A percentile compares a stretch with the other conserved stretches of the same genome.
Conservation (phyloP, 1,140 invertebrate genomes). For the Bombus waltoni region DNA sequence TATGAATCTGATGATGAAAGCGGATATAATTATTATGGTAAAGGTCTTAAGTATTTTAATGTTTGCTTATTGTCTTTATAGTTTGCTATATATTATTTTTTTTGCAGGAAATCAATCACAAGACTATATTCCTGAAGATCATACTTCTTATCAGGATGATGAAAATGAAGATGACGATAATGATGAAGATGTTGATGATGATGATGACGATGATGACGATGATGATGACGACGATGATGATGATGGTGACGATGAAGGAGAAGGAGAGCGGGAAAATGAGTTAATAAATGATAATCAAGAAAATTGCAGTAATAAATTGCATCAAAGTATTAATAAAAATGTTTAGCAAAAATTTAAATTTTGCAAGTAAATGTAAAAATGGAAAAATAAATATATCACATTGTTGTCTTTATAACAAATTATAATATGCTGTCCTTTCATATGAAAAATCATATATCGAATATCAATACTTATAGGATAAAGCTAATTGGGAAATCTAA, state of each 20-base stretch:
- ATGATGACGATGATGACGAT: conserved; percentile 77
- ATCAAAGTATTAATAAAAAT: conserved; percentile 24
- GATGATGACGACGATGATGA: conserved; percentile 81
- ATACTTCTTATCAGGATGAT: conserved; percentile 84
- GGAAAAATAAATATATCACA: conserved; percentile 19
- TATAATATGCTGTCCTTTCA: not conserved
- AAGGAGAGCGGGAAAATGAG: conserved; percentile 42
- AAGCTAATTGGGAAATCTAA: not conserved
- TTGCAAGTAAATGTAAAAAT: not conserved
- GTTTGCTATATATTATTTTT: not conserved
- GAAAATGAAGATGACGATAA: conserved; percentile 81
- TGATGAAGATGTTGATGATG: conserved; percentile 65
- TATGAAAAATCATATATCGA: not conserved
- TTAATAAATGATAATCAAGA: conserved; percentile 48
- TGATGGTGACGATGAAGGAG: not conserved
- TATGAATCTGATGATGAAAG: conserved; percentile 81
- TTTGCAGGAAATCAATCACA: conserved; percentile 72
- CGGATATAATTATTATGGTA: conserved; percentile 76
- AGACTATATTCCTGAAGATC: conserved; percentile 79
- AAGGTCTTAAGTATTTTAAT: conserved; percentile 38
- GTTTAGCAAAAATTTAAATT: conserved; percentile 33
- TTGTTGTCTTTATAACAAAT: conserved; percentile 9
- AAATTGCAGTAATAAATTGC: conserved; percentile 36
- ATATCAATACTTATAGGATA: not conserved
- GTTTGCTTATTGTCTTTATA: conserved; percentile 18